Conservation (phyloP, 2,797 vertebrate species). For the Argyrosomus regius region DNA sequence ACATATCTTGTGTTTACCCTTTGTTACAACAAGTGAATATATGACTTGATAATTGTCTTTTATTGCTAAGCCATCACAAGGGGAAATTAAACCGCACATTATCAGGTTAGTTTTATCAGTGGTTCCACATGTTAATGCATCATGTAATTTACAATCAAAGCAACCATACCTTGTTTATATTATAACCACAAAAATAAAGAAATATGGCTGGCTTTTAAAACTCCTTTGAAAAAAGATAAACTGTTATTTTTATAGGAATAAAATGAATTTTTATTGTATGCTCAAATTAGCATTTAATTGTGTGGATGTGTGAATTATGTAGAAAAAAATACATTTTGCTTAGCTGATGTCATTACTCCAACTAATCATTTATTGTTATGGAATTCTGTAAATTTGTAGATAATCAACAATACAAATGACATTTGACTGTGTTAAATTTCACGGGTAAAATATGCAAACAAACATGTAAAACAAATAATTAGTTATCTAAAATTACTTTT, state of each 20-base stretch:
- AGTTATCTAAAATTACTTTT: background rate
- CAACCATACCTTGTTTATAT: constrained; percentile 29
- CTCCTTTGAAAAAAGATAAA: background rate
- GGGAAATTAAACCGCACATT: constrained; percentile 67
- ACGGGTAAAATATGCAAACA: background rate
- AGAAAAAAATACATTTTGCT: background rate
- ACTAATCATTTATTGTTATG: background rate
- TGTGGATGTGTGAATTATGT: background rate
- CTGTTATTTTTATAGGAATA: background rate
- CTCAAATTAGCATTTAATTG: constrained; percentile 6
- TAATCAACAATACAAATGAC: background rate
- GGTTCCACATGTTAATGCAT: constrained; percentile 5
- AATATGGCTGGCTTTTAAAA: background rate
- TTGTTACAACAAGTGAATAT: constrained; percentile 34
- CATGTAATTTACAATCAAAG: constrained; percentile 40
- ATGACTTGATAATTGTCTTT: constrained; percentile 60
- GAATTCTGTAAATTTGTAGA: constrained; percentile 7
- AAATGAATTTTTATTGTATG: background rate
- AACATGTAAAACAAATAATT: background rate
- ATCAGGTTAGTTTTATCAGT: constrained; percentile 54
- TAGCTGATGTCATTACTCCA: background rate
- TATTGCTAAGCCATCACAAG: constrained; percentile 54
- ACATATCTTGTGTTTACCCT: constrained; percentile 52
- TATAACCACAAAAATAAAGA: constrained; percentile 27
- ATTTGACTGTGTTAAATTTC: background rate